Conservation (phyloP, 2,888 invertebrate species). For the Andrena praecox region DNA sequence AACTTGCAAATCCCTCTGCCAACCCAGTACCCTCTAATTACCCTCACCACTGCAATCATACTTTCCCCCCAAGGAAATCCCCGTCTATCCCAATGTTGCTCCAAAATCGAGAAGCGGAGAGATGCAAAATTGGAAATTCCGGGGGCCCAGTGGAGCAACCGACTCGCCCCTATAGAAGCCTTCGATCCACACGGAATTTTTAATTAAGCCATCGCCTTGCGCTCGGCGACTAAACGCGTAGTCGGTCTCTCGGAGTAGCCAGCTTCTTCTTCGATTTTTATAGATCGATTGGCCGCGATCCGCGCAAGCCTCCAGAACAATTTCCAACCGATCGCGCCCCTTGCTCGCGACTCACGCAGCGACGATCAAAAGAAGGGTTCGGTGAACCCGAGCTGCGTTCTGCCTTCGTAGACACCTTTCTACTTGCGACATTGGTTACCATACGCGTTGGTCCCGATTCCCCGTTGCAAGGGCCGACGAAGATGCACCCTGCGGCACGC, state of each 20-base stretch:
- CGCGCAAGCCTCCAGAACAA: neutral
- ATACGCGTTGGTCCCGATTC: neutral
- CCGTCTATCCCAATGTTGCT: neutral
- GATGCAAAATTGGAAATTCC: slow-evolving; percentile 14
- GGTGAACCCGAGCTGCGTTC: slow-evolving; percentile 9
- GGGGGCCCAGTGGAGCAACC: neutral
- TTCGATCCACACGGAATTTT: neutral
- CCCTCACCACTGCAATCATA: neutral
- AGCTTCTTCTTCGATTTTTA: slow-evolving; percentile 9
- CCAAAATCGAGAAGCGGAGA: neutral
- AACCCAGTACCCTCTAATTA: neutral
- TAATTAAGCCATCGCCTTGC: slow-evolving; percentile 4
- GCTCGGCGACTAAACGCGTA: neutral
- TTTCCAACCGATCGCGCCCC: slow-evolving; percentile 17
- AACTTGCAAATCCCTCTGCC: neutral
- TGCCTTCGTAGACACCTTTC: slow-evolving; percentile 13
- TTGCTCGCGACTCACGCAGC: slow-evolving; percentile 17
- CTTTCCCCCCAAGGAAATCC: neutral
- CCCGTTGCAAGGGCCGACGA: too few species aligned
- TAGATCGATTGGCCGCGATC: slow-evolving; percentile 8
- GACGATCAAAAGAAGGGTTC: slow-evolving; percentile 39
- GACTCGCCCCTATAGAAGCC: neutral
- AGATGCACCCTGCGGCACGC: neutral
- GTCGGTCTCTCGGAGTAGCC: neutral
- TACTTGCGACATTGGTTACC: neutral